Base-by-base conservation (phyloP, 2,888 invertebrate species). In the Drosophila mayaguana region DNA sequence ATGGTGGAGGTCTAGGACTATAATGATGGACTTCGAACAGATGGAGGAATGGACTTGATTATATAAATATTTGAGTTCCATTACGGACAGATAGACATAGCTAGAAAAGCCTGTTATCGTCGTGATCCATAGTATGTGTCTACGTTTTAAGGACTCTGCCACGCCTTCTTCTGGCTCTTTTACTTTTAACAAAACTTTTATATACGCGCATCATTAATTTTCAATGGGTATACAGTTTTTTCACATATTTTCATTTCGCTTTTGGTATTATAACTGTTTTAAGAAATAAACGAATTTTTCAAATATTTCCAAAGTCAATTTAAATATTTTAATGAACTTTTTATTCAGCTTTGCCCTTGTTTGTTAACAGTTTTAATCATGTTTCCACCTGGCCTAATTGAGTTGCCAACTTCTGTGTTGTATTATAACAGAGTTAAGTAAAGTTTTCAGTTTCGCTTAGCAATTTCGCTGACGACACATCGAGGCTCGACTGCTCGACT, bases 401-500 rank as follows among this genome's bases (percentile, higher is more conserved):
- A 53, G 51, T 53, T 53, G 16, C 0, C 20, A 53, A 53, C 51
- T 43, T 56, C 20, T 20, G 18, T 32, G 28, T 22, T 36, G 3
- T 11, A 43, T 50, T 28, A 32, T 25, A 54, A 54, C 7, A 20
- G 14, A 43, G 34, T 45, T 36, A 22, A n/a, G 9, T 2, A 34
- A 32, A 59, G 28, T 36, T 54, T 54, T 18, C 25, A 50, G 20
- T 25, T 40, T 54, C 40, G 40, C 38, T 54, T 54, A 38, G n/a
- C 3, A 25, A 54, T 54, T 25, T 11, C n/a, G 12, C 16, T 40
- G 38, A 4, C n/a, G n/a, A 16, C n/a, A n/a, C n/a, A 8, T 40
- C 16, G 22, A 11, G 38, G n/a, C 22, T 22, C 20, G 20, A n/a
- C 20, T 38, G 22, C 38, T 6, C 16, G 16, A 38, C 9, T 53